Evolutionary conservation across 2,797 vertebrate genomes (phyloP).

Genomic region (Sus cebifrons): DNA sequence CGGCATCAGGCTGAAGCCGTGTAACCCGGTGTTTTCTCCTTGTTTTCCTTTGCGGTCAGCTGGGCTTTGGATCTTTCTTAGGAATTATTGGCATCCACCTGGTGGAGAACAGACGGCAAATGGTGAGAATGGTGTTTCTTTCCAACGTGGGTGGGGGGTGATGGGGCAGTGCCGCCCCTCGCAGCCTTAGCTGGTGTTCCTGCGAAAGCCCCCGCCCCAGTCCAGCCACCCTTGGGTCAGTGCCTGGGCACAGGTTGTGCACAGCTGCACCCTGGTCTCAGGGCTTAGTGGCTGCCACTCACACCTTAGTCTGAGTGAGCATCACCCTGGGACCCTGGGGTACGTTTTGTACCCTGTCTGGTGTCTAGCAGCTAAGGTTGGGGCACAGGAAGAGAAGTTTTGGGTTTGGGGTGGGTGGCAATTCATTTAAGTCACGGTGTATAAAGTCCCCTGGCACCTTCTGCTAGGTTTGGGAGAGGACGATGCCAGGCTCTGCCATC

Average conservation of each 20-base stretch:
- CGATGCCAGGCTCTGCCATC: not conserved
- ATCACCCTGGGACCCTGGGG: accelerated
- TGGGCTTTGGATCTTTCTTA: slow-evolving; percentile 97
- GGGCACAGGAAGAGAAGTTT: too few relatives aligned
- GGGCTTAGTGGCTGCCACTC: accelerated
- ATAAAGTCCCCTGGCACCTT: not conserved
- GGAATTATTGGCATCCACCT: slow-evolving; percentile 96
- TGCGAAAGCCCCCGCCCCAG: accelerated
- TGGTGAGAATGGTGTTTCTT: slow-evolving; percentile 92
- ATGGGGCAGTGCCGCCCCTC: not conserved
- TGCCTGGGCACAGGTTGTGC: not conserved
- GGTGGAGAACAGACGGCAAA: slow-evolving; percentile 96
- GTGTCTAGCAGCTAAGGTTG: too few relatives aligned
- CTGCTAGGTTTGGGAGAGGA: not conserved
- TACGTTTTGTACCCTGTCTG: accelerated
- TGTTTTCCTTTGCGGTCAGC: slow-evolving; percentile 89
- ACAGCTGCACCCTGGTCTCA: accelerated
- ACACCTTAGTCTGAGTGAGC: not conserved
- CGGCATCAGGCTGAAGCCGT: not conserved
- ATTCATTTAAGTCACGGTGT: not conserved
- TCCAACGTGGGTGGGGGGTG: accelerated
- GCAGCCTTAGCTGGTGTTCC: not conserved
- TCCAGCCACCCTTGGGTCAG: too few relatives aligned
- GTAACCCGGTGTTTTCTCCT: slow-evolving; percentile 63
- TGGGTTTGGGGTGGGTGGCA: not conserved